Conservation (phyloP, 2,113 vertebrate species). For the Pygoscelis adeliae region DNA sequence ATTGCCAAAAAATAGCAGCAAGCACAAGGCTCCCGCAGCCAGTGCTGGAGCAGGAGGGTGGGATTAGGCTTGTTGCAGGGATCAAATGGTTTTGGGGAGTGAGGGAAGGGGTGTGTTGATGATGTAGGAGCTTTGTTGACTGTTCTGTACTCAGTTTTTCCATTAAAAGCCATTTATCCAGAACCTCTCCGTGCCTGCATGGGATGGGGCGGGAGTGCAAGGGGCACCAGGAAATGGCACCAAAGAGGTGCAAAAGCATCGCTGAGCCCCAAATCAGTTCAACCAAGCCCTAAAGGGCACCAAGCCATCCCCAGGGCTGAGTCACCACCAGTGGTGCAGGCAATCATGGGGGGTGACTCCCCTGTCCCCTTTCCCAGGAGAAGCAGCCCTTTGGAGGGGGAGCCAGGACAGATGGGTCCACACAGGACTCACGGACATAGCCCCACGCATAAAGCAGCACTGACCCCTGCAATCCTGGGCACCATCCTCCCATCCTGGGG, state of each 20-base stretch:
- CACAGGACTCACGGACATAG: neutral
- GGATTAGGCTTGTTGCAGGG: neutral
- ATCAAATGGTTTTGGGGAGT: rapidly evolving
- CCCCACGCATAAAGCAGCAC: neutral
- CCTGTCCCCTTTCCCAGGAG: rapidly evolving
- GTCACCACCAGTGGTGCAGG: neutral
- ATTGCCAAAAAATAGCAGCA: neutral
- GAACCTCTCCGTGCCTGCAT: neutral
- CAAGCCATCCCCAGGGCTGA: too few relatives aligned
- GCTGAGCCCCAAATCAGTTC: neutral
- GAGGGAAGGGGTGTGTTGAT: rapidly evolving
- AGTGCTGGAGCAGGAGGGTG: neutral
- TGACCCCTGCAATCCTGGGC: neutral
- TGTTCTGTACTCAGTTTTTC: neutral
- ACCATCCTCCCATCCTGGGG: neutral
- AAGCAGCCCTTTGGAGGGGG: neutral
- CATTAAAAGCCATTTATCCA: neutral
- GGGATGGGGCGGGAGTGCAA: neutral
- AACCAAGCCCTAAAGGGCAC: rapidly evolving
- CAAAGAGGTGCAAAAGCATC: neutral
- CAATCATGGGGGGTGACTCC: neutral
- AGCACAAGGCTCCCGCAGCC: rapidly evolving
- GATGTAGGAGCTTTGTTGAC: neutral
- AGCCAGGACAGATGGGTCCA: neutral
- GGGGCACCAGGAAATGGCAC: neutral